phyloP scores from a whole-genome alignment of 2,113 vertebrate species.

The Syrrhaptes paradoxus region DNA sequence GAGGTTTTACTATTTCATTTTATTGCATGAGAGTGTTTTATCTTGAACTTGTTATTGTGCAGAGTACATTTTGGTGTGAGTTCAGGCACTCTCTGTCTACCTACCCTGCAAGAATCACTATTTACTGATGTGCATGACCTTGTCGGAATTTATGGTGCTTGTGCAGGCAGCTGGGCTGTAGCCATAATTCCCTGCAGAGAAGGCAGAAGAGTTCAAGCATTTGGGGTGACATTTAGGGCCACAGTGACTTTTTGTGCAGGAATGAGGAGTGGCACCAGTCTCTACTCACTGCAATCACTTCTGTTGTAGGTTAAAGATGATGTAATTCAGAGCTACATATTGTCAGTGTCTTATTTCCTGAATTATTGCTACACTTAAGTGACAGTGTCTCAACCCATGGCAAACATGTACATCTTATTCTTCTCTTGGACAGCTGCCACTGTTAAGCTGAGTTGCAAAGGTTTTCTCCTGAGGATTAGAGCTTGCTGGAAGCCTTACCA shows the following conservation, averaged over 20 bases:
- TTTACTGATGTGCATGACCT: background rate
- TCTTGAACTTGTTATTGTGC: background rate
- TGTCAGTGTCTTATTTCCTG: background rate
- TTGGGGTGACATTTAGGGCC: background rate
- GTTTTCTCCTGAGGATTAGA: background rate
- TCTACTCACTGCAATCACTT: background rate
- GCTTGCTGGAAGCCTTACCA: background rate
- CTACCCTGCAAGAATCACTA: background rate
- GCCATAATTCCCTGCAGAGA: background rate
- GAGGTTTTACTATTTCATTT: background rate
- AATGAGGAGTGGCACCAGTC: background rate
- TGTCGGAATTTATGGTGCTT: conserved; percentile 16
- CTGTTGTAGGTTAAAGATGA: conserved; percentile 21
- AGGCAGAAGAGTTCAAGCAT: background rate
- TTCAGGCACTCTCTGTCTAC: background rate
- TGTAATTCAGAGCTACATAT: conserved; percentile 1
- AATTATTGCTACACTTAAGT: background rate
- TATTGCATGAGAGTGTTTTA: background rate
- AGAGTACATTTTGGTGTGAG: background rate
- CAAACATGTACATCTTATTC: background rate
- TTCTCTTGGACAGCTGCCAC: background rate
- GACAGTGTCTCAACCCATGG: background rate
- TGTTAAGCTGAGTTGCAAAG: background rate
- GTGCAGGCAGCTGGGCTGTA: background rate
- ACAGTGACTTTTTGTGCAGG: background rate